Base-by-base conservation (phyloP, 2,888 invertebrate genomes). In the Sabatieria punctata region DNA sequence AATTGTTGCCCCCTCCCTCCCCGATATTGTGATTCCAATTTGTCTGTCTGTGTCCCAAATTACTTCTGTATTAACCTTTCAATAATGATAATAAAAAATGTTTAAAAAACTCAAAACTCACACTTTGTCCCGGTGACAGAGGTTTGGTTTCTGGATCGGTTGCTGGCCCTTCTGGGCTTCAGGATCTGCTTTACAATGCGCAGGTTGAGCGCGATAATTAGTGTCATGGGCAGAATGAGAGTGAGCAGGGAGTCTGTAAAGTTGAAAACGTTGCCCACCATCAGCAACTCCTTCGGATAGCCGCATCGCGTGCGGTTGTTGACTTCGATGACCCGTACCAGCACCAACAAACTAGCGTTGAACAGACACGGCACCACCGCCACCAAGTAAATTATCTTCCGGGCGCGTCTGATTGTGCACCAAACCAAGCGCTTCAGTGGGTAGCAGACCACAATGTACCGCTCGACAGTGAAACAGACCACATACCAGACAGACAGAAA, bases 401-500 rank as follows among this genome's bases (percentile, higher is more conserved):
- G 48, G 1, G 58, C 54, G 27, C 57, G 50, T 37, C 43, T 52
- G 26, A 52, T 56, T 40, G 58, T 58, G 49, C 60, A 58, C 23
- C 60, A 45, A 1, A 51, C 43, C 1, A 56, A 55, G 13, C 58
- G 54, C 39, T 73, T 74, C 44, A 84, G 65, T 0, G 84, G 84
- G 63, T 82, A 80, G 53, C 77, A 71, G 1, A 85, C 82, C 0
- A 82, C 84, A 4, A 85, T 76, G 63, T 80, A 85, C 22, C 85
- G 73, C 63, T 85, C 85, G 1, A 82, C 74, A 0, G 85, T 85
- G 62, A 85, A 85, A 0, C 82, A 78, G 6, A 84, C 80, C 21
- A 84, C 81, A 50, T 84, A 73, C 84, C 85, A 85, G 0, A 81
- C 79, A 56, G 83, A 83, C 47, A 80, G 69, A 60, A 80, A 80